Evolutionary conservation across 2,113 vertebrate genomes (phyloP).

Genomic region (Tretioscincus oriximinensis): DNA sequence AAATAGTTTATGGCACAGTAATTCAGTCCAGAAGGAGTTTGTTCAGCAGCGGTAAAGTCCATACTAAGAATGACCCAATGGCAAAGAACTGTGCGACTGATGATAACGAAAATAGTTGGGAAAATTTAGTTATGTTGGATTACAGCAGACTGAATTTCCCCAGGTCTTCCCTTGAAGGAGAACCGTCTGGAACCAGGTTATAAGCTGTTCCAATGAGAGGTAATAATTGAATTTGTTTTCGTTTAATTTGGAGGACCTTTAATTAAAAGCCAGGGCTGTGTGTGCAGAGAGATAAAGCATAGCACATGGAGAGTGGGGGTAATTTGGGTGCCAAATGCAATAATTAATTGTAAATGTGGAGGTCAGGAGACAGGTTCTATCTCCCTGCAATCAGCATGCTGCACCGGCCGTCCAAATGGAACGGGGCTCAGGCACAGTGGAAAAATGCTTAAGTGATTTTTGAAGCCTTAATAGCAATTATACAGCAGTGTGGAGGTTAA

Average conservation of each 20-base stretch:
- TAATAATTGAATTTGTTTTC: constrained; percentile 84
- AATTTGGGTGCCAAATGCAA: constrained; percentile 75
- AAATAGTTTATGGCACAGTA: constrained; percentile 12
- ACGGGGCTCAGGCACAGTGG: constrained; percentile 45
- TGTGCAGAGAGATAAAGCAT: constrained; percentile 78
- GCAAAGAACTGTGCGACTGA: constrained; percentile 60
- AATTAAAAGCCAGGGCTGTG: constrained; percentile 80
- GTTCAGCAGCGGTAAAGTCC: constrained; percentile 52
- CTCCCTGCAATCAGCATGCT: constrained; percentile 66
- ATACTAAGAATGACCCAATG: constrained; percentile 48
- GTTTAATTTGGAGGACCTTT: constrained; percentile 82
- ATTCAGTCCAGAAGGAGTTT: constrained; percentile 51
- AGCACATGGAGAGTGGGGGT: constrained; percentile 67
- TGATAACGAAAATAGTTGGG: constrained; percentile 75
- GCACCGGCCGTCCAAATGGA: constrained; percentile 46
- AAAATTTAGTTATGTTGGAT: constrained; percentile 67
- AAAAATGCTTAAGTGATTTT: constrained; percentile 75
- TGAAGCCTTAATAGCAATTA: constrained; percentile 73
- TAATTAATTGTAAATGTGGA: constrained; percentile 76
- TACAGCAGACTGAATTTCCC: constrained; percentile 60
- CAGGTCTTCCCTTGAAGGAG: constrained; percentile 62
- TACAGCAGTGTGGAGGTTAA: constrained; percentile 71
- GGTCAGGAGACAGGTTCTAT: constrained; percentile 72
- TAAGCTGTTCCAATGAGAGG: constrained; percentile 73
- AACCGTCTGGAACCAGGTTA: constrained; percentile 59